Base-by-base conservation (phyloP, 37 sponge, comb jelly and placozoan genomes). In the Bolinopsis microptera region DNA sequence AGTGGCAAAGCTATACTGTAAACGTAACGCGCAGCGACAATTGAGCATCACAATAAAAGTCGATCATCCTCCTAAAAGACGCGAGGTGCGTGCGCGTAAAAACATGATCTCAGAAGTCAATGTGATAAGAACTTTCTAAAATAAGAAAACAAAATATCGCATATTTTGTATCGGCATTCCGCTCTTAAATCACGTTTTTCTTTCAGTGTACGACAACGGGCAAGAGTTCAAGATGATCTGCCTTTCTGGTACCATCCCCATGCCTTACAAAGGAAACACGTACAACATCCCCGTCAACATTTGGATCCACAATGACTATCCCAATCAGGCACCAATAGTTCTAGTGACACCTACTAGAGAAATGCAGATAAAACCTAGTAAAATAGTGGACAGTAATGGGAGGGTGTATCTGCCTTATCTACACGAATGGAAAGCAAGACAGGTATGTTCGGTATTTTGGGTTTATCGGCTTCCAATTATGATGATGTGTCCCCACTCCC, bases 211-310 rank as follows among this genome's bases (percentile, higher is more conserved):
- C 41, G 76, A 93, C 35, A 72, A 93, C 69, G 93, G 93, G 1
- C 38, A 39, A 28, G 93, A 93, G 41, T 74, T 36, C 75, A 93
- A 39, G 39, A 74, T 93, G 93, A 74, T 93, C 69, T 93, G 93
- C 35, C 39, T 93, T 9, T 28, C 27, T 23, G 93, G 93, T 0
- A 93, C 93, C 18, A 93, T 93, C 24, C 93, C 93, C 38, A 72
- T 93, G 74, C 75, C 38, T 25, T 93, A 93, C 75, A 93, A 69
- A 96, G 98, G 98, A 13, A 69, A 72, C 76, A 95, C 69, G 0
- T 99, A 99, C 95, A 97, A 99, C 94, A 99, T 99, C 37, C 99
- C 99, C 0, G 77, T 99, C 16, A 93, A 39, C 70, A 95, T 97
- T 28, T 99, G 95, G 96, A 67, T 99, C 26, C 93, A 88, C 0